These are phyloP conservation scores for Pelosia muscerda DNA, from an alignment of 2,888 invertebrate species.

Conservation along the genomic window DNA sequence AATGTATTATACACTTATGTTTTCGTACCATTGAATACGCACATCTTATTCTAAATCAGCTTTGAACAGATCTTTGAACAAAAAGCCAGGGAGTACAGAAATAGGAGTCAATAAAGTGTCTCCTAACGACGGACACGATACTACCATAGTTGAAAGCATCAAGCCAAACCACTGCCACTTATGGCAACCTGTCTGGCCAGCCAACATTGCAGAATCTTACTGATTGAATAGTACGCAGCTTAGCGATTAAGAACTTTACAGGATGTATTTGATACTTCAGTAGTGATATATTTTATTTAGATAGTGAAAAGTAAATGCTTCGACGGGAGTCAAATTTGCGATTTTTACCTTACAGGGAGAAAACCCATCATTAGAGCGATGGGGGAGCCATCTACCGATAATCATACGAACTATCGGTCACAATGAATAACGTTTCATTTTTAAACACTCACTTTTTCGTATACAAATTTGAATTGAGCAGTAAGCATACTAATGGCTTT, in stretches of 20 bases:
- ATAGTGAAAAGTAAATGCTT: too few species aligned
- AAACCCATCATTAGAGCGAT: too few species aligned
- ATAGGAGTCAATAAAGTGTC: conserved; percentile 15
- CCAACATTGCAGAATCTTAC: conserved; percentile 37
- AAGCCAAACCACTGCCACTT: conserved; percentile 32
- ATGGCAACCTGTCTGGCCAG: conserved; percentile 34
- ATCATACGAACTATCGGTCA: too few species aligned
- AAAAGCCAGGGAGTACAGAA: not conserved
- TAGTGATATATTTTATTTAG: not conserved
- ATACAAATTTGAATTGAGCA: too few species aligned
- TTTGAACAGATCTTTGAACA: conserved; percentile 6
- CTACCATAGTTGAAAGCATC: conserved; percentile 12
- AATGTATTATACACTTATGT: too few species aligned
- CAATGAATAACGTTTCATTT: too few species aligned
- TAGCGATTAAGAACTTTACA: conserved; percentile 34
- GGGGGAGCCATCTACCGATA: too few species aligned
- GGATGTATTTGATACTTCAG: conserved; percentile 15
- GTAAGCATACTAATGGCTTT: too few species aligned
- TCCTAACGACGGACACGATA: conserved; percentile 17
- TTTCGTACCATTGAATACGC: too few species aligned
- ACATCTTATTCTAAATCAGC: not conserved
- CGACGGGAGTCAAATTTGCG: too few species aligned
- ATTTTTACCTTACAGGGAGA: too few species aligned
- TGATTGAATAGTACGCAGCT: conserved; percentile 38
- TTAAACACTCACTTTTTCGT: too few species aligned